Percentiles rank a stretch among this genome's conserved stretches.
phyloP scores from a whole-genome alignment of 2,797 vertebrate genomes.

The Pseudocheirus occidentalis region DNA sequence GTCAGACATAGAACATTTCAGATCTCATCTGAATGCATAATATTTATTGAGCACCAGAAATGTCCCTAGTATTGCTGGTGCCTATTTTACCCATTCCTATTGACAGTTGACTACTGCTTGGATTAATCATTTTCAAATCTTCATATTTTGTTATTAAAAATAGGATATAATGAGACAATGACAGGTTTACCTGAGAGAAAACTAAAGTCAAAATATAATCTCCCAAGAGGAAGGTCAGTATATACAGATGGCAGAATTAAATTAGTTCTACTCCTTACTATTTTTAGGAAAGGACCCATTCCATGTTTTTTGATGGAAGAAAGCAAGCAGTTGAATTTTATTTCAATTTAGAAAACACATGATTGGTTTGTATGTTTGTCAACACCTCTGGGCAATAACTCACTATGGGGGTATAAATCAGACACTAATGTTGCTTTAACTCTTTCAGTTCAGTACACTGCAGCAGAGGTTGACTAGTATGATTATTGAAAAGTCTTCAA shows the following conservation, averaged over 20 bases:
- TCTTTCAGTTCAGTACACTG: neutral
- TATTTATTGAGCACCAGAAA: neutral
- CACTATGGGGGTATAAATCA: neutral
- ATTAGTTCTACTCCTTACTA: neutral
- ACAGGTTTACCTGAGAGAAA: neutral
- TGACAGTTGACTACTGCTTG: neutral
- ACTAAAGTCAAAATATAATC: neutral
- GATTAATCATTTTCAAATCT: neutral
- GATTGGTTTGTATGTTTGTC: neutral
- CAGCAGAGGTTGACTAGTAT: neutral
- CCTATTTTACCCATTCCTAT: neutral
- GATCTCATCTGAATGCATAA: neutral
- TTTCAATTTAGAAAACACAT: slow-evolving; percentile 15
- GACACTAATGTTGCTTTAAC: neutral
- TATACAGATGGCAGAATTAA: neutral
- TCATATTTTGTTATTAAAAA: slow-evolving; percentile 1
- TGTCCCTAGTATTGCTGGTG: neutral
- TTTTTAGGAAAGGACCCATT: neutral
- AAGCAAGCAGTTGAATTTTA: neutral
- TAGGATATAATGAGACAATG: neutral
- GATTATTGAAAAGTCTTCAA: neutral
- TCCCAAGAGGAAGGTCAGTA: neutral
- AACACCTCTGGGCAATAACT: neutral
- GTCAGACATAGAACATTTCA: neutral
- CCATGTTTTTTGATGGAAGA: neutral